Percentiles rank a stretch among this genome's conserved stretches.
phyloP scores from a whole-genome alignment of 2,888 invertebrate species.

The Pachymerium ferrugineum region DNA sequence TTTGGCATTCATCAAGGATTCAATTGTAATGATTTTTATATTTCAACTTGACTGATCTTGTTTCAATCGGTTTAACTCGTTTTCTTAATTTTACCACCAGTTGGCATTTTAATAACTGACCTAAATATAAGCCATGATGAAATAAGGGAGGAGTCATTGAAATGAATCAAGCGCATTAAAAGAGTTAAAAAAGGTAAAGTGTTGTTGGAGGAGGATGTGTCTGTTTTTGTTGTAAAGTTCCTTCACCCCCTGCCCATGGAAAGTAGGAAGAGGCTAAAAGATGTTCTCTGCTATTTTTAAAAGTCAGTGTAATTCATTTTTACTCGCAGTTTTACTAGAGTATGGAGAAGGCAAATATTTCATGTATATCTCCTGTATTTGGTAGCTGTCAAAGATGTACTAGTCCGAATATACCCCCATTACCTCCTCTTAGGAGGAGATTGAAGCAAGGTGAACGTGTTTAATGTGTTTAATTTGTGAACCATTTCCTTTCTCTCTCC shows the following conservation, averaged over 20 bases:
- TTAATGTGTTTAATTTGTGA: too few relatives aligned
- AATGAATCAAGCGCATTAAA: background rate
- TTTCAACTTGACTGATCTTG: too few relatives aligned
- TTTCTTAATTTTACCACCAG: background rate
- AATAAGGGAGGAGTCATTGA: background rate
- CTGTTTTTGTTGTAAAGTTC: background rate
- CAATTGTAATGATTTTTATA: too few relatives aligned
- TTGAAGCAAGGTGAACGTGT: background rate
- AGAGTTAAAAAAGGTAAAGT: too few relatives aligned
- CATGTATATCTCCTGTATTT: background rate
- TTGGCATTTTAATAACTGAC: constrained; percentile 11
- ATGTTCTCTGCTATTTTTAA: constrained; percentile 9
- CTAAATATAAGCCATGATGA: background rate
- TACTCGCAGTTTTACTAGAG: background rate
- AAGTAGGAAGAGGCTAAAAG: background rate
- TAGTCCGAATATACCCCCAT: background rate
- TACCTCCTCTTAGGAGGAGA: background rate
- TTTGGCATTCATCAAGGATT: too few relatives aligned
- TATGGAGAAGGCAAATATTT: background rate
- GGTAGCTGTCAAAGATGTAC: background rate
- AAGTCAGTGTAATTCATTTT: constrained; percentile 20
- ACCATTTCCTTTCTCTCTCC: too few relatives aligned
- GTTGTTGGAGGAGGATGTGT: too few relatives aligned
- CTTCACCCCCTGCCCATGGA: background rate
- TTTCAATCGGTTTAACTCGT: too few relatives aligned